Evolutionary conservation across 2,888 invertebrate species (phyloP), one percentile per base, ranked within the genome.

Genomic region (Meandrusa payeni): DNA sequence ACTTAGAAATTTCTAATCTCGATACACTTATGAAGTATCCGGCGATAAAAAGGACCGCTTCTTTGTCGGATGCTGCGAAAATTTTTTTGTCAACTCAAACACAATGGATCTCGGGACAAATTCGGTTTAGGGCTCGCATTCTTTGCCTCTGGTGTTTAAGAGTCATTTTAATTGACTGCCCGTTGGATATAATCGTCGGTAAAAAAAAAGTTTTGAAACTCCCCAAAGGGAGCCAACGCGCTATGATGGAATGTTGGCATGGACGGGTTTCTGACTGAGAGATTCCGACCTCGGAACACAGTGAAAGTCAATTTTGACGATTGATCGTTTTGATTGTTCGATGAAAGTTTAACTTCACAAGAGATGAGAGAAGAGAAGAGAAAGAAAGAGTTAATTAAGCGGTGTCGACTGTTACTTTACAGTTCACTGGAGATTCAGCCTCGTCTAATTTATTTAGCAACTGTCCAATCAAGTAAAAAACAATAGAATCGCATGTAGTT

Each of bases 131-230:
- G 60, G 63, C 53, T 59, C 46, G 61, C 70, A 85, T 85, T 82
- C 83, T 63, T 52, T 45, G 54, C 53, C 59, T 46, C 53, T 81
- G 79, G 85, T 83, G 85, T 85, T 82, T 76, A 76, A 63, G 64
- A 85, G 70, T 73, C 70, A 85, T 83, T 85, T 85, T 85, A 85
- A 85, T 85, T 85, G 85, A 82, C 76, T 69, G 57, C 53, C 64
- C 59, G 61, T 57, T 61, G 57, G 64, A 65, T 69, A 71, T 78
- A 68, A 75, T 71, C 67, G 64, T 53, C 52, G 29, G 49, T n/a
- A n/a, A n/a, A n/a, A 54, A 59, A 73, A 76, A 73, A 63, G 57
- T 46, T 38, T 60, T 57, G 53, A 54, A 57, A 57, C 52, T 46
- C 52, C 48, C 51, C 54, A 47, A 50, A 43, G 47, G 57, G 59